phyloP scores from a whole-genome alignment of 2,797 vertebrate species.

The Micromesistius poutassou region DNA sequence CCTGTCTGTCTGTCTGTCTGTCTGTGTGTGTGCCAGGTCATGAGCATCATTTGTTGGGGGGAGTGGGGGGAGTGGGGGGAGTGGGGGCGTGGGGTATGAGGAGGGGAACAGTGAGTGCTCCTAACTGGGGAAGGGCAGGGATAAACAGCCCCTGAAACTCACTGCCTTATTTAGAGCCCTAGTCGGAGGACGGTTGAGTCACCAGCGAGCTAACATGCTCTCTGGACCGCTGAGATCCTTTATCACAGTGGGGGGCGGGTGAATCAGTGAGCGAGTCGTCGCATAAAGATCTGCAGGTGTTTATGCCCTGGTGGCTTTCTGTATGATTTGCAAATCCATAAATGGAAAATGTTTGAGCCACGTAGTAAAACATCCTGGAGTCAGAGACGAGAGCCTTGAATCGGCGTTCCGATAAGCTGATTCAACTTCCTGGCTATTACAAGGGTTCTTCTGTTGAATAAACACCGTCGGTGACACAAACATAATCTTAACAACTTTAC shows the following conservation, averaged over 20 bases:
- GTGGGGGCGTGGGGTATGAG: not conserved
- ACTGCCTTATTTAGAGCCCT: constrained; percentile 65
- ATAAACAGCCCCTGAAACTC: constrained; percentile 38
- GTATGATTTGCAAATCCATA: constrained; percentile 34
- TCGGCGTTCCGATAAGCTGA: not conserved
- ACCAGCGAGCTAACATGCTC: constrained; percentile 40
- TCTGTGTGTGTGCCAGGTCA: constrained; percentile 32
- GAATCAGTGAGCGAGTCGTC: constrained; percentile 57
- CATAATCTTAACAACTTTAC: not conserved
- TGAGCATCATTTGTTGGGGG: constrained; percentile 7
- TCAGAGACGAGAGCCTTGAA: not conserved
- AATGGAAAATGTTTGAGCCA: constrained; percentile 50
- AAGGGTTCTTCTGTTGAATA: not conserved
- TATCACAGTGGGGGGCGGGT: constrained; percentile 30
- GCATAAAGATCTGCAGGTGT: constrained; percentile 40
- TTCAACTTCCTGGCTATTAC: not conserved
- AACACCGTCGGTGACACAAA: not conserved
- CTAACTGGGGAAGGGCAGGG: constrained; percentile 26
- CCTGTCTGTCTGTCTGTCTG: no score
- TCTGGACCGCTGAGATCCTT: constrained; percentile 21
- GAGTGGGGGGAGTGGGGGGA: not conserved
- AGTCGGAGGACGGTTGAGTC: constrained; percentile 51
- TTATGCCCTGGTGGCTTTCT: constrained; percentile 32
- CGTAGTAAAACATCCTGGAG: not conserved
- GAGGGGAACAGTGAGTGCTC: constrained; percentile 43